These are phyloP conservation scores for Dichetophora obliterata DNA, from an alignment of 2,888 invertebrate species.

Conservation along the genomic window DNA sequence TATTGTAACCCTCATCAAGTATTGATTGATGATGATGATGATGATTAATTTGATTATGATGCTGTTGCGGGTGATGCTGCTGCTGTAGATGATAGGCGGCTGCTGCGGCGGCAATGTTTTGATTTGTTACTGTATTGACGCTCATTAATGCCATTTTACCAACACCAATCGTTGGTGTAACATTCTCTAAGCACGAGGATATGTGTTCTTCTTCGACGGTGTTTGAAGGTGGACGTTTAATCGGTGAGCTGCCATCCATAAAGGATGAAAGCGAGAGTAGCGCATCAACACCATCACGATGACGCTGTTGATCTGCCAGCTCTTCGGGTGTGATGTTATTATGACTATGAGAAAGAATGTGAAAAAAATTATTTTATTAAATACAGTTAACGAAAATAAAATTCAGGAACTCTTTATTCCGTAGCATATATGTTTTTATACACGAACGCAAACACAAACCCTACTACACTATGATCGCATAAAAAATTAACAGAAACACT, in stretches of 20 bases:
- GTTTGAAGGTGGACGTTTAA: constrained; percentile 66
- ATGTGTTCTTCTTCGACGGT: constrained; percentile 62
- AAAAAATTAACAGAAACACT: too few species aligned
- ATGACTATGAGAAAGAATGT: constrained; percentile 54
- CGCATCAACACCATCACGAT: constrained; percentile 85
- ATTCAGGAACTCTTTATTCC: too few species aligned
- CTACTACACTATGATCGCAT: too few species aligned
- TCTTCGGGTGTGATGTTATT: constrained; percentile 70
- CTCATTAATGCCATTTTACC: constrained; percentile 62
- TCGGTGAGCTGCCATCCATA: constrained; percentile 61
- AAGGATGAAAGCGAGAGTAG: constrained; percentile 81
- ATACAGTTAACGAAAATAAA: too few species aligned
- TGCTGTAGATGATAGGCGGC: constrained; percentile 38
- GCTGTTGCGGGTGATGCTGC: constrained; percentile 36
- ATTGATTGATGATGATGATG: constrained; percentile 47
- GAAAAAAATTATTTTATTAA: background rate
- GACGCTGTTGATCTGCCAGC: constrained; percentile 78
- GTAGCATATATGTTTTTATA: too few species aligned
- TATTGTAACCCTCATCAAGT: constrained; percentile 60
- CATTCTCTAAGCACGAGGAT: constrained; percentile 60
- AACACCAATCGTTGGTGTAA: constrained; percentile 48
- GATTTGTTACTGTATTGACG: constrained; percentile 51
- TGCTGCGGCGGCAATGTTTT: constrained; percentile 47
- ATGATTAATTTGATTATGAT: constrained; percentile 30
- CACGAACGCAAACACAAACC: too few species aligned